Percentiles rank a stretch among this genome's conserved stretches.
Evolutionary conservation across 53 echinoderm and acorn worm species (phyloP).

Genomic region (Holothuria leucospilota): DNA sequence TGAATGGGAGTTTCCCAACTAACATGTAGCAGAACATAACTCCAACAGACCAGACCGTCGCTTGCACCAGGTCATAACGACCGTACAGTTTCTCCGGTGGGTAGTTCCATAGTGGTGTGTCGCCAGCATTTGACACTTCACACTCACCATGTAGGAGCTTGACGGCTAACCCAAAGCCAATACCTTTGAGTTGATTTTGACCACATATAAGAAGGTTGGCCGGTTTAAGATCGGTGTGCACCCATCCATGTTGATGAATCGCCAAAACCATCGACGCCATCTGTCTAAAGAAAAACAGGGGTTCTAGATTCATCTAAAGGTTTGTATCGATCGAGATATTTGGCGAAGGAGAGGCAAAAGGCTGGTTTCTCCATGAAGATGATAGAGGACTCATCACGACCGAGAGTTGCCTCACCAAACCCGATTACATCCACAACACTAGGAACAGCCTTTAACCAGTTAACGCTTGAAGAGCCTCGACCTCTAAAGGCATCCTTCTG

Average conservation of each 20-base stretch:
- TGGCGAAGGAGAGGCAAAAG: constrained; percentile 6
- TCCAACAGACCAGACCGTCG: constrained; percentile 32
- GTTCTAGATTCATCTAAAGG: neutral
- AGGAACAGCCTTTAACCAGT: neutral
- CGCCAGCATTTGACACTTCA: neutral
- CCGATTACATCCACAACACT: constrained; percentile 33
- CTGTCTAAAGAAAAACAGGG: neutral
- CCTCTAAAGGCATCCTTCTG: neutral
- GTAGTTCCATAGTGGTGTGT: constrained; percentile 10
- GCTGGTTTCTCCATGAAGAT: constrained; percentile 31
- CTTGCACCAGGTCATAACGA: constrained; percentile 1
- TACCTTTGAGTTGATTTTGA: neutral
- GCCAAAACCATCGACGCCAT: neutral
- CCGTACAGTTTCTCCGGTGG: constrained; percentile 8
- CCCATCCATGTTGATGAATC: constrained; percentile 24
- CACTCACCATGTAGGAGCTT: constrained; percentile 3
- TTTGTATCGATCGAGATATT: neutral
- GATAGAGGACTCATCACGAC: neutral
- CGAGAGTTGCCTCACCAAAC: neutral
- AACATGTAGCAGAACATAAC: constrained; percentile 24
- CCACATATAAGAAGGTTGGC: constrained; percentile 11
- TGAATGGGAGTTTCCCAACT: neutral
- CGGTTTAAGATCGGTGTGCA: constrained; percentile 21
- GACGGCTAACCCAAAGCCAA: constrained; percentile 1
- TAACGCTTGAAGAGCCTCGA: neutral